Evolutionary conservation across 2,113 vertebrate species (phyloP).

Genomic region (Willisornis vidua): DNA sequence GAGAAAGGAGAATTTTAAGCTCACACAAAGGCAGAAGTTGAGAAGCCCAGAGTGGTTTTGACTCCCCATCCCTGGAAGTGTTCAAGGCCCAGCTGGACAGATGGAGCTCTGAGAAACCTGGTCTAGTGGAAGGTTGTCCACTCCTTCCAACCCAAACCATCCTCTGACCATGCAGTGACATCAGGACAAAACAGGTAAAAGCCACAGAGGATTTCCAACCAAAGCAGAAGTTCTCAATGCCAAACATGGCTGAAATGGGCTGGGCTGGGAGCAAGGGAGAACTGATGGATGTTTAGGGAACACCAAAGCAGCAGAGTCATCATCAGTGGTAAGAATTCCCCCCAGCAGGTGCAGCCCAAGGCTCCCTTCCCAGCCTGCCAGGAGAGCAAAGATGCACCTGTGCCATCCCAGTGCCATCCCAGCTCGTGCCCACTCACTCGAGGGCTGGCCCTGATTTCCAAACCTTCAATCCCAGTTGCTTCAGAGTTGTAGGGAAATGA

Average conservation of each 20-base stretch:
- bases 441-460: background rate
- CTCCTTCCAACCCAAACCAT: background rate
- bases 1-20: background rate
- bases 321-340: background rate
- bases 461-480: background rate
- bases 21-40: accelerated
- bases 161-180: accelerated
- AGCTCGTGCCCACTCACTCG: background rate
- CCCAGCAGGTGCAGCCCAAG: background rate
- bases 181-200: background rate
- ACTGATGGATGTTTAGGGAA: background rate
- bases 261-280: background rate
- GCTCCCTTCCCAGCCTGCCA: accelerated
- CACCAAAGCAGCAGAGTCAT: background rate
- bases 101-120: background rate
- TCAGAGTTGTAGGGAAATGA: background rate
- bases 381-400: accelerated
- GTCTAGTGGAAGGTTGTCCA: background rate
- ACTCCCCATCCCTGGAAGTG: background rate
- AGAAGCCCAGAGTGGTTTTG: background rate
- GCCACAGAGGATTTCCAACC: background rate
- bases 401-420: background rate
- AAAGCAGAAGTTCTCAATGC: background rate
- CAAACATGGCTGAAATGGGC: background rate
- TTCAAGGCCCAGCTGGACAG: background rate